Percentiles rank a stretch among this genome's conserved stretches.
Conservation (phyloP, 1,140 invertebrate species). For the Eueides isabella region DNA sequence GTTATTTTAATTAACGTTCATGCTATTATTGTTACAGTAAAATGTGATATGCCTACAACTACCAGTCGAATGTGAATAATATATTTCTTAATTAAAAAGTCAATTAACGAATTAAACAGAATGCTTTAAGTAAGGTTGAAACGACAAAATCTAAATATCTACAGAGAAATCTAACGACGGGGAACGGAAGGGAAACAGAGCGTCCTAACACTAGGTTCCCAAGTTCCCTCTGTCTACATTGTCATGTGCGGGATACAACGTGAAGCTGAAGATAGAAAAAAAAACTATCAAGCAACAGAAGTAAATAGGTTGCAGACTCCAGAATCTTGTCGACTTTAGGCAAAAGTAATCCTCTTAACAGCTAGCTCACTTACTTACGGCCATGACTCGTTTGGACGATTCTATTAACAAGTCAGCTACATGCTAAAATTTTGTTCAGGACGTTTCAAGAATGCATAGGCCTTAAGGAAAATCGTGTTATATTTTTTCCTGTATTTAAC, state of each 20-base stretch:
- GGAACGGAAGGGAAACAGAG: too few relatives aligned
- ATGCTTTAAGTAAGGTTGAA: slow-evolving; percentile 12
- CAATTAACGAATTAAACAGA: slow-evolving; percentile 6
- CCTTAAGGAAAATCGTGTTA: not conserved
- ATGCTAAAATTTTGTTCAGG: not conserved
- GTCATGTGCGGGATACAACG: too few relatives aligned
- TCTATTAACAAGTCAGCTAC: slow-evolving; percentile 35
- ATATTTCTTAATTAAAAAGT: slow-evolving; percentile 8
- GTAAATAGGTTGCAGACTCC: slow-evolving; percentile 36
- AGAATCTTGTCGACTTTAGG: slow-evolving; percentile 47
- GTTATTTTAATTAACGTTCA: slow-evolving; percentile 10
- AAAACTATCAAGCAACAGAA: slow-evolving; percentile 48
- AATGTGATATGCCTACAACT: not conserved
- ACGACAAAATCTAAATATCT: not conserved
- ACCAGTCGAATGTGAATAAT: not conserved
- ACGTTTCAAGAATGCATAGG: not conserved
- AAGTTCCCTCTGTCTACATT: too few relatives aligned
- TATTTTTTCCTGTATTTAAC: too few relatives aligned
- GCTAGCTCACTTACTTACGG: slow-evolving; percentile 49
- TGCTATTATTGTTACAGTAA: not conserved
- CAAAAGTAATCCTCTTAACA: slow-evolving; percentile 54
- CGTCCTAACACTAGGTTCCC: too few relatives aligned
- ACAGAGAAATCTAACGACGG: slow-evolving; percentile 46
- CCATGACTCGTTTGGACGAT: slow-evolving; percentile 25
- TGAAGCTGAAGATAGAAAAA: too few relatives aligned